Base-by-base conservation (phyloP, 2,113 vertebrate species). In the Campylomormyrus numenius region DNA sequence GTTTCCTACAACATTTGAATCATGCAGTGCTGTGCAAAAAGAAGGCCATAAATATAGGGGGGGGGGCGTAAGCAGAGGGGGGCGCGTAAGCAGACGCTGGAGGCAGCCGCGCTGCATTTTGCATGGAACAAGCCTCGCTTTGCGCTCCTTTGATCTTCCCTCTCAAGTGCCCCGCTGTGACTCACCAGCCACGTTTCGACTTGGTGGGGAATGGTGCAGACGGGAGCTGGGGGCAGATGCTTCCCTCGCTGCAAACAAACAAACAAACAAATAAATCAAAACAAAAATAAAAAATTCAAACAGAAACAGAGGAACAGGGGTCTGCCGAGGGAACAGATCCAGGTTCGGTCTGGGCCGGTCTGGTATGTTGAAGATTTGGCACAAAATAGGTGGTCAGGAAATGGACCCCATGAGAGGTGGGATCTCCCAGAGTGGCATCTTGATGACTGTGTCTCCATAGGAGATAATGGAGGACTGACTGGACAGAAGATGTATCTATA, bases 91-190 rank as follows among this genome's bases (percentile, higher is more conserved):
- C 35, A 77, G 31, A 19, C 13, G 70, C 74, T 88, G 13, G 70
- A 90, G 90, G 90, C 90, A 31, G 21, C 27, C 13, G 17, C 21
- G 31, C 83, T 88, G 88, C 84, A 58, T 89, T 89, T 89, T 77
- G 35, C 48, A 91, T 83, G 48, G 89, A 91, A 87, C 88, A 87
- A 87, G 90, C 84, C 62, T 87, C 88, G 66, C 88, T 89, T 89
- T 87, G 77, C 42, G 42, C 45, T 13, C 31, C 90, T 88, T 88
- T 88, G 87, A 88, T 88, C 87, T 88, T 84, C 87, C 87, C 50
- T 88, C 77, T 88, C 50, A 84, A 83, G 53, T 39, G 50, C 35
- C 88, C 85, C 86, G 11, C 53, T 89, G 90, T 89, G 84, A 83
- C 62, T 89, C 88, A 89, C 39, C 48, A 56, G 49, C 27, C 88